Evolutionary conservation across 2,888 invertebrate species (phyloP).

Genomic region (Dioctria linearis): DNA sequence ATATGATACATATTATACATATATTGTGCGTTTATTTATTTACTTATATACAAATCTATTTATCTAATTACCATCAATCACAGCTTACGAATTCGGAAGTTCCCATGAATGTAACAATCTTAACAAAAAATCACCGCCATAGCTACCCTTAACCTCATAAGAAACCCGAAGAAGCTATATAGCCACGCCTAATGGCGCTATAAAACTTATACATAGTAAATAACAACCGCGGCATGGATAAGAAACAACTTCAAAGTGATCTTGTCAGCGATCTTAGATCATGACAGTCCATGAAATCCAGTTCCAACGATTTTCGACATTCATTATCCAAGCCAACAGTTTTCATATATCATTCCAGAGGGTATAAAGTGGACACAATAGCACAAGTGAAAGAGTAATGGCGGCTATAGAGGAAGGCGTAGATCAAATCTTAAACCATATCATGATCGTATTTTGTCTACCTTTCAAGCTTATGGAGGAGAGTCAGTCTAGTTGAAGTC

Average conservation of each 20-base stretch:
- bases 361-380: slow-evolving; percentile 36
- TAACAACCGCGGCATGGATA: slow-evolving; percentile 5
- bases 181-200: slow-evolving; percentile 41
- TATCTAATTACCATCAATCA: not conserved
- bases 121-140: slow-evolving; percentile 11
- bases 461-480: not conserved
- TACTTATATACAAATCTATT: no score
- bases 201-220: slow-evolving; percentile 11
- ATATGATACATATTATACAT: no score
- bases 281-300: not conserved
- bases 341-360: slow-evolving; percentile 6
- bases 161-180: slow-evolving; percentile 18
- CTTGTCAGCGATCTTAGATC: slow-evolving; percentile 50
- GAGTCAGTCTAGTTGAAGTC: not conserved
- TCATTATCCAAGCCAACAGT: not conserved
- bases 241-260: slow-evolving; percentile 8
- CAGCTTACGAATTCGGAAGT: not conserved
- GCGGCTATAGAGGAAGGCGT: slow-evolving; percentile 35
- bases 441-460: slow-evolving; percentile 40
- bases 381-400: slow-evolving; percentile 46
- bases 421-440: slow-evolving; percentile 31
- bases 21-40: no score
- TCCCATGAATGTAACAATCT: not conserved
- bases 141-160: slow-evolving; percentile 17
- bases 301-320: not conserved